Base-by-base conservation (phyloP, 2,888 invertebrate genomes). In the Leucozona laternaria region DNA sequence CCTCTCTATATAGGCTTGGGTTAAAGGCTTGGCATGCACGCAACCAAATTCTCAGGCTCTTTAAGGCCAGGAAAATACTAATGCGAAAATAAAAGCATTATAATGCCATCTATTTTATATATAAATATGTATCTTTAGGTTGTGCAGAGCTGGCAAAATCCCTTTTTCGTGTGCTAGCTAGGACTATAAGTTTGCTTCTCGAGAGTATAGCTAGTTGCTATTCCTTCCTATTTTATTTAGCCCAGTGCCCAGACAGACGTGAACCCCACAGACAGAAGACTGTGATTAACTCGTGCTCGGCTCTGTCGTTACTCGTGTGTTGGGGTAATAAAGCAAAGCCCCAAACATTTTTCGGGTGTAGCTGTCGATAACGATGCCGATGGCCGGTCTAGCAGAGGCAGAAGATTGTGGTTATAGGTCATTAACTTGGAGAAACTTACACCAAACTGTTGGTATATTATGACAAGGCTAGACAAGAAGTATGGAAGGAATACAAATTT, bases 41-140 rank as follows among this genome's bases (percentile, higher is more conserved):
- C 78, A 81, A 81, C 40, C 81, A 70, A 77, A 77, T 81, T 70
- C 55, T 43, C 43, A 70, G 73, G 81, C 71, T 86, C 81, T 81
- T 81, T 81, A 75, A 71, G 78, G 78, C 78, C 86, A 86, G 81
- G 77, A 77, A 64, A 78, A 86, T 81, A 81, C 80, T 86, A 86
- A 86, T 86, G 86, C 75, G 81, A 78, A 86, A 86, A 78, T 81
- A 81, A 81, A 81, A 86, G 81, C 81, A 64, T 68, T 81, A 86
- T 78, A 81, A 73, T 81, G 64, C 85, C 77, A 81, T 48, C 55
- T 57, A 34, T 31, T 66, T 8, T 45, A 17, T 64, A 28, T 45
- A 10, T 17, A 6, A 45, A n/a, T n/a, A 60, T 34, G 60, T 28
- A 3, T 60, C 25, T 25, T 2, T 25, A 25, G n/a, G n/a, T n/a